phyloP scores from a whole-genome alignment of 2,113 vertebrate species.

The Aldabrachelys gigantea region DNA sequence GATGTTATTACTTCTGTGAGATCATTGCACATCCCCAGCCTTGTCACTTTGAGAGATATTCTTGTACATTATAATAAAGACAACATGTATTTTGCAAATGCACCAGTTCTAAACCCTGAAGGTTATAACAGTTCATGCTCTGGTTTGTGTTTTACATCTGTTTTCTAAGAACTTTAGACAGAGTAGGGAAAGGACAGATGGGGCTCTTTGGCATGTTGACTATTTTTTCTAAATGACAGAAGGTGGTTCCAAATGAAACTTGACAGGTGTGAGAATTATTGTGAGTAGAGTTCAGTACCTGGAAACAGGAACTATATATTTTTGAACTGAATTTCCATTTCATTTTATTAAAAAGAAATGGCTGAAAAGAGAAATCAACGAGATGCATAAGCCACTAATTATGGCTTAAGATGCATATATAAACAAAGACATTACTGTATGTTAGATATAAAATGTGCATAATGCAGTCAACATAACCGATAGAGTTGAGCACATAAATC shows the following conservation, averaged over 20 bases:
- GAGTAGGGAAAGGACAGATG: constrained; percentile 3
- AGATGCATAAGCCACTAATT: neutral
- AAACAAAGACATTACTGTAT: neutral
- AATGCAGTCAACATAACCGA: neutral
- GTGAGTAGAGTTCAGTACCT: neutral
- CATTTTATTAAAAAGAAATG: constrained; percentile 23
- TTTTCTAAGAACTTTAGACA: constrained; percentile 35
- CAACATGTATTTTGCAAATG: constrained; percentile 6
- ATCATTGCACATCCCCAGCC: neutral
- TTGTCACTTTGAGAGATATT: constrained; percentile 7
- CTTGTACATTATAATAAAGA: constrained; percentile 11
- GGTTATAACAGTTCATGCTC: neutral
- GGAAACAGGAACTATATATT: neutral
- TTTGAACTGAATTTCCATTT: constrained; percentile 15
- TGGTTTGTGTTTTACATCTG: neutral
- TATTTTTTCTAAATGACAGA: constrained; percentile 33
- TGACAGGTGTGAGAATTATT: constrained; percentile 38
- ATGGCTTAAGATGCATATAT: neutral
- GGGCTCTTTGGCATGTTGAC: constrained; percentile 23
- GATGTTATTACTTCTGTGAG: constrained; percentile 20
- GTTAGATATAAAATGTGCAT: neutral
- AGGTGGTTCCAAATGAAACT: neutral
- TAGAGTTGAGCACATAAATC: neutral
- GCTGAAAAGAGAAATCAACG: constrained; percentile 24
- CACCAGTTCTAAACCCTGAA: neutral